Conservation (phyloP, 2,888 invertebrate genomes). For the Rhogogaster chlorosoma region DNA sequence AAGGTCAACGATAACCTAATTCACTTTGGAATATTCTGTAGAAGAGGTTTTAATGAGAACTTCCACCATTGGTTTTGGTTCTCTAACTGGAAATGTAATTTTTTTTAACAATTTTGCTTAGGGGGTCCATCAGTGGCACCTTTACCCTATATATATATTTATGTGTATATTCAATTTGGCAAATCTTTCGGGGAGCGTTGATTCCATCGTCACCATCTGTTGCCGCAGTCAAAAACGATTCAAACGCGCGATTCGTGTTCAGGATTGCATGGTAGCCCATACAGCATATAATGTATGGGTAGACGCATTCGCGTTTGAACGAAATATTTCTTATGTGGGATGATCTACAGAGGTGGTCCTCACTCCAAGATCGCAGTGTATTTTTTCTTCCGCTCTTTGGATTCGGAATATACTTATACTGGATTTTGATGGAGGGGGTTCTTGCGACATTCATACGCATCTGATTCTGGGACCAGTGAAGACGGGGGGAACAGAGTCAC, state of each 20-base stretch:
- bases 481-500: background rate
- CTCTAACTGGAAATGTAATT: too few species aligned
- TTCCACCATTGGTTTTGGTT: too few species aligned
- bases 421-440: background rate
- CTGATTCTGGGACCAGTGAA: background rate
- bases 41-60: too few species aligned
- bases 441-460: background rate
- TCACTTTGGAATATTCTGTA: too few species aligned
- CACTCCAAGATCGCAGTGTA: background rate
- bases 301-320: background rate
- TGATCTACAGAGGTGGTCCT: background rate
- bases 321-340: background rate
- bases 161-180: background rate
- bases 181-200: slow-evolving; percentile 1
- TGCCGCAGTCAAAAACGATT: background rate
- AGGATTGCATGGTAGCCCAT: background rate
- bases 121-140: too few species aligned
- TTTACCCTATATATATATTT: too few species aligned
- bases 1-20: too few species aligned
- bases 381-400: background rate
- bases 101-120: too few species aligned
- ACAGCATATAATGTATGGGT: background rate
- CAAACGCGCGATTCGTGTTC: background rate
- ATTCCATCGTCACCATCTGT: background rate
- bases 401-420: background rate